Conservation (phyloP, 2,888 invertebrate species). For the Fabriciana adippe region DNA sequence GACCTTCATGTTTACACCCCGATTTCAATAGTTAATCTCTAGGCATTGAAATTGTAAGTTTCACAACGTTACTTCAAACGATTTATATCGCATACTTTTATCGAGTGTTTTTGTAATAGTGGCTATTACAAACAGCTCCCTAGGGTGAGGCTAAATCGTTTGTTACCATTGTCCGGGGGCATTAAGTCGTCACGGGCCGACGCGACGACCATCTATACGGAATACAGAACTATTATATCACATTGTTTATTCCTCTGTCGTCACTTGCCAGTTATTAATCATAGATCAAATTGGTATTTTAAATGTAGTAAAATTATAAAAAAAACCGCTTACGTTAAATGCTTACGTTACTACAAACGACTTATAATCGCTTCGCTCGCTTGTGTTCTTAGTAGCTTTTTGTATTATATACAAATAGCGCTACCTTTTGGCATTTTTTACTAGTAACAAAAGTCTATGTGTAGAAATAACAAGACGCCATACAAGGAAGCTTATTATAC, state of each 20-base stretch:
- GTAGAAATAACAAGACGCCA: no score
- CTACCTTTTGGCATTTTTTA: no score
- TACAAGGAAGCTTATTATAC: no score
- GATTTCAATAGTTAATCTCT: no score
- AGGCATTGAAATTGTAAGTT: no score
- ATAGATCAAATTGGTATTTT: not conserved
- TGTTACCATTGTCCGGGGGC: constrained; percentile 62
- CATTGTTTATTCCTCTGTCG: constrained; percentile 25
- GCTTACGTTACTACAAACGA: no score
- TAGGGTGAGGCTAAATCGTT: constrained; percentile 64
- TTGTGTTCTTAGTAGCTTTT: no score
- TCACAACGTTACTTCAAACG: no score
- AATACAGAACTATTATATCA: constrained; percentile 17
- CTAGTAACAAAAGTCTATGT: no score
- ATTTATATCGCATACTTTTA: constrained; percentile 16
- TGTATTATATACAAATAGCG: no score
- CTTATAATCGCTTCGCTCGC: no score
- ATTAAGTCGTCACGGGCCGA: constrained; percentile 58
- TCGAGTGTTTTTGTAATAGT: constrained; percentile 51
- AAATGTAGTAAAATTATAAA: not conserved
- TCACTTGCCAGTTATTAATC: constrained; percentile 26
- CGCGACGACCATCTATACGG: constrained; percentile 44
- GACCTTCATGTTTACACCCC: no score
- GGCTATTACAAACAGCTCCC: constrained; percentile 55
- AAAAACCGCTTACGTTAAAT: not conserved